Evolutionary conservation across 2,888 invertebrate species (phyloP), one percentile per base, ranked within the genome.

Genomic region (Amphipoea lucens): DNA sequence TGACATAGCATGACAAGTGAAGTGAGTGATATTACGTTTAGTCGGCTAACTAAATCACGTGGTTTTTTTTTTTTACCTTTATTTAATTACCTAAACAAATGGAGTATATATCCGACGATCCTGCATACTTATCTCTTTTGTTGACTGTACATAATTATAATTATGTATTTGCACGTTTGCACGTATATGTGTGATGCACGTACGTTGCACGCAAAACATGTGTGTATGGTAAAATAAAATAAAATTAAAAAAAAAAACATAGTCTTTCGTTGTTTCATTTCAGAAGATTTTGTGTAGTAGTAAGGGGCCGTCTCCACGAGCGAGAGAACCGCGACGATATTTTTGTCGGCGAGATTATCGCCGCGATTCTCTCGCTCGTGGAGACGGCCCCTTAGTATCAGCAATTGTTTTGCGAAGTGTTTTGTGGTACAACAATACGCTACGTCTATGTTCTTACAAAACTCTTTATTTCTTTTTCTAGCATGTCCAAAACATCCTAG

Each of bases 401-500:
- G 29, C 29, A 69, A 69, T 29, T 20, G 7, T 40, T 70, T 54
- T 45, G 54, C 20, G 6, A 54, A 45, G 9, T 54, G 0, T 45
- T 42, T 54, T 74, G 9, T 80, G 23, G 9, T 29, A 48, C 4
- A 57, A 29, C 23, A 23, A 11, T 57, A 23, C 0, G n/a, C 2
- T n/a, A n/a, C n/a, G 57, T n/a, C 9, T n/a, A n/a, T n/a, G n/a
- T 11, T 68, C 48, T 74, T 76, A 29, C 51, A 23, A n/a, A 12
- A 54, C 4, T 40, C 12, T 73, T 14, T 14, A 42, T 78, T 69
- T 76, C 7, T 78, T 79, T 74, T 95, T 96, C 72, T 93, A 99
- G 98, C 98, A 98, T 90, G 97, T 99, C 11, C 98, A 98, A 97
- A 98, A 98, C 9, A 97, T 98, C 67, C 90, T 98, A 54, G 95